These are phyloP conservation scores for Halcyon badia DNA, from an alignment of 2,797 vertebrate genomes.

Conservation along the genomic window DNA sequence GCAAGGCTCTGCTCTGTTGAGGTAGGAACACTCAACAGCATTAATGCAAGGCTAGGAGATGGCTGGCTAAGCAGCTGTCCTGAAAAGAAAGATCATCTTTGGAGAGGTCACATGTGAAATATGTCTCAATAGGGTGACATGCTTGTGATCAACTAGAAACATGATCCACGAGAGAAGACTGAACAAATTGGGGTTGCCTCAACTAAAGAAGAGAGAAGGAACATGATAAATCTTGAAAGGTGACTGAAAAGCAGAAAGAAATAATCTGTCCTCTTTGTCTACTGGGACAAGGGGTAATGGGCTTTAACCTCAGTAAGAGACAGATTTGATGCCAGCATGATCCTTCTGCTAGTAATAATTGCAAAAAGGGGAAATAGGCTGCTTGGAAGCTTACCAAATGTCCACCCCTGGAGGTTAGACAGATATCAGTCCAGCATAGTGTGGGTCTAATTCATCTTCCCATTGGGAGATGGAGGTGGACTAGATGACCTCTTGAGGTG, in stretches of 20 bases:
- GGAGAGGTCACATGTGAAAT: background rate
- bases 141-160: background rate
- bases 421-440: background rate
- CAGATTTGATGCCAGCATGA: background rate
- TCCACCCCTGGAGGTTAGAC: background rate
- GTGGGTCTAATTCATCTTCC: background rate
- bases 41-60: background rate
- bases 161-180: background rate
- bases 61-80: background rate
- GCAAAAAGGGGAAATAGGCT: constrained; percentile 18
- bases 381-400: constrained; percentile 38
- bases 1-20: background rate
- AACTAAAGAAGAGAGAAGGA: background rate
- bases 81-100: background rate
- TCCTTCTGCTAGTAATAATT: constrained; percentile 13
- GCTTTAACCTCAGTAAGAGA: background rate
- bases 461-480: background rate
- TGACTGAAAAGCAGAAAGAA: constrained; percentile 9
- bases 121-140: background rate
- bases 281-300: background rate
- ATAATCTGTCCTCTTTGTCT: background rate
- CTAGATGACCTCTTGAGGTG: background rate
- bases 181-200: background rate
- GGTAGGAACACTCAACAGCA: background rate
- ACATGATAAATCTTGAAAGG: background rate